A percentile compares a stretch with the other conserved stretches of the same genome.
Evolutionary conservation across 2,888 invertebrate genomes (phyloP).

Genomic region (Hydrotaea cyrtoneurina): DNA sequence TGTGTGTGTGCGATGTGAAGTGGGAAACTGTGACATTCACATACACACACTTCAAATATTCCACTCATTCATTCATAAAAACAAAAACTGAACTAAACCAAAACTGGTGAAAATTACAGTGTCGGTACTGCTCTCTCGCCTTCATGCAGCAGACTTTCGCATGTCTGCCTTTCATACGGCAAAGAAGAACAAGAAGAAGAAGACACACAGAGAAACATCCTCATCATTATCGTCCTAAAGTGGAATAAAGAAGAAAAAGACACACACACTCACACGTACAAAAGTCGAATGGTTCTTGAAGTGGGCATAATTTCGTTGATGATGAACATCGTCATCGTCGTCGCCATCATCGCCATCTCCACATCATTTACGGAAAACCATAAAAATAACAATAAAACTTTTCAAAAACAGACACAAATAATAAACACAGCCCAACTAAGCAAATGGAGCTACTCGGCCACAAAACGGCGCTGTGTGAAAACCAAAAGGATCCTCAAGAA

Average conservation of each 20-base stretch:
- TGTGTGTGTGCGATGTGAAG: slow-evolving; percentile 7
- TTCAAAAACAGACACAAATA: slow-evolving; percentile 60
- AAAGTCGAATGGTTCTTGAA: not conserved
- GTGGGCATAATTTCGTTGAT: slow-evolving; percentile 40
- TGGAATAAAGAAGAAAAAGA: slow-evolving; percentile 13
- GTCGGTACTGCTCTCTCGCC: not conserved
- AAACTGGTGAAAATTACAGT: slow-evolving; percentile 37
- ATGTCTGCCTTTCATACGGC: slow-evolving; percentile 32
- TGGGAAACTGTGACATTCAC: slow-evolving; percentile 41
- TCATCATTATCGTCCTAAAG: slow-evolving; percentile 25
- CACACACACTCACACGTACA: not conserved
- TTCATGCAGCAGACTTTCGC: not conserved
- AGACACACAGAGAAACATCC: slow-evolving; percentile 13
- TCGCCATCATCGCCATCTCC: not conserved
- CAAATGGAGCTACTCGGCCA: slow-evolving; percentile 16
- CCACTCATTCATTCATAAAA: slow-evolving; percentile 57
- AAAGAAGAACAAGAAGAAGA: not conserved
- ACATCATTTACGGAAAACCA: not conserved
- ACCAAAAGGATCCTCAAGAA: slow-evolving; percentile 1
- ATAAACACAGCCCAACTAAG: slow-evolving; percentile 44
- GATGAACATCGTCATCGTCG: not conserved
- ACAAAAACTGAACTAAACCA: not conserved
- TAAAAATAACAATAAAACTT: slow-evolving; percentile 31
- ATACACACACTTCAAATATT: slow-evolving; percentile 42
- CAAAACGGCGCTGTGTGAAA: not conserved